Conservation (phyloP, 2,797 vertebrate genomes). For the Lagorchestes hirsutus region DNA sequence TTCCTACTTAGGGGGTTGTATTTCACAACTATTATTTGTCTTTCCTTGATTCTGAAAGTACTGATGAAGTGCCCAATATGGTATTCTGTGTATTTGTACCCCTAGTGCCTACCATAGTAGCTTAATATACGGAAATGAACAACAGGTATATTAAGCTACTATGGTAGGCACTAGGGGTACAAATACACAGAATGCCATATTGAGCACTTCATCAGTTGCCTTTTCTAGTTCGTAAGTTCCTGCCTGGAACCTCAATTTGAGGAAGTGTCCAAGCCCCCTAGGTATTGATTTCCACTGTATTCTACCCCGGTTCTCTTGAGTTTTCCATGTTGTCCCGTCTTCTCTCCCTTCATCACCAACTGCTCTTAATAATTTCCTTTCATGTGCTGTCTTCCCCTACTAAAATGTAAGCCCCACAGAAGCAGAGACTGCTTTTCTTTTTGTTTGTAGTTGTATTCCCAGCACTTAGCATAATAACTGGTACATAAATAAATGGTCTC, state of each 20-base stretch:
- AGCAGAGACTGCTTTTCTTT: not conserved
- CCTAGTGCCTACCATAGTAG: not conserved
- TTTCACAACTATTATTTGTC: not conserved
- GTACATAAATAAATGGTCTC: not conserved
- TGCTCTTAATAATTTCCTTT: not conserved
- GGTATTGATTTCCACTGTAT: not conserved
- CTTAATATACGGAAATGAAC: not conserved
- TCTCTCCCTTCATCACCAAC: not conserved
- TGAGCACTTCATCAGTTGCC: too few species aligned
- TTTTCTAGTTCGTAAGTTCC: not conserved
- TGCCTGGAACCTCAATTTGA: not conserved
- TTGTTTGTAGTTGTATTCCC: not conserved
- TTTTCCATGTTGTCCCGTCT: not conserved
- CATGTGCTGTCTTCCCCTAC: not conserved
- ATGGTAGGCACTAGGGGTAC: too few species aligned
- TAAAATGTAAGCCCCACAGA: not conserved
- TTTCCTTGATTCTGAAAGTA: not conserved
- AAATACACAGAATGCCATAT: too few species aligned
- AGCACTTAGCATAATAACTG: not conserved
- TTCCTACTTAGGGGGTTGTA: not conserved
- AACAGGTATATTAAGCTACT: too few species aligned
- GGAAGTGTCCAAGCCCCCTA: not conserved
- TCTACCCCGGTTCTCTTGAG: too few species aligned
- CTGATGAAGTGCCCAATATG: not conserved
- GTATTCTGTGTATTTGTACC: not conserved